A percentile compares a stretch with the other conserved stretches of the same genome.
These are phyloP conservation scores for Lycocorax pyrrhopterus DNA, from an alignment of 2,113 vertebrate species.

Conservation along the genomic window DNA sequence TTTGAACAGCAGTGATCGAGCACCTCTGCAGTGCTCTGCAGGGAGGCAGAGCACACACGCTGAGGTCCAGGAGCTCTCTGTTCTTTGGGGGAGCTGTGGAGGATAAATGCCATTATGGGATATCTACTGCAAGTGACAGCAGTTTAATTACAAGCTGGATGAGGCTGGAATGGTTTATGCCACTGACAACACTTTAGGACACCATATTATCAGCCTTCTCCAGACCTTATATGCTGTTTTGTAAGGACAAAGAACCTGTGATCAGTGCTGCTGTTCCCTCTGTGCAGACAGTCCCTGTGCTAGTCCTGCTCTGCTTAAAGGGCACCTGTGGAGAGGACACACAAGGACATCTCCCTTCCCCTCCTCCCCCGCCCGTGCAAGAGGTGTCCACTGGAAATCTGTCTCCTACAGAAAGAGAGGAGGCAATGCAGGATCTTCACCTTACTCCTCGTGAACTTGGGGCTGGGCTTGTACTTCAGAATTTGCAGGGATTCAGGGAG, in stretches of 20 bases:
- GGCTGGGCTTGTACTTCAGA: not conserved
- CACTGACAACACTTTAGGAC: not conserved
- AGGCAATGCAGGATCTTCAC: not conserved
- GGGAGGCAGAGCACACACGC: not conserved
- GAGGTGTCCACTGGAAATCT: not conserved
- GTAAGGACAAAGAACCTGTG: not conserved
- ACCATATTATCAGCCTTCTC: not conserved
- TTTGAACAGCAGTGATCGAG: not conserved
- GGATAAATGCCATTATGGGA: not conserved
- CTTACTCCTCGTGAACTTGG: not conserved
- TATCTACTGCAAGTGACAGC: not conserved
- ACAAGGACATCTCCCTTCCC: not conserved
- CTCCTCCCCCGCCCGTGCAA: not conserved
- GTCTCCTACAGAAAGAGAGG: not conserved
- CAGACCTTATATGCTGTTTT: not conserved
- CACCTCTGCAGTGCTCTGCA: not conserved
- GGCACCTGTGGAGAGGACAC: not conserved
- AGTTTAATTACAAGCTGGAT: constrained; percentile 46
- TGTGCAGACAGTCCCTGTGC: not conserved
- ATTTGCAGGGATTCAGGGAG: not conserved
- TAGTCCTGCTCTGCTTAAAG: not conserved
- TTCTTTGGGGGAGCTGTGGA: not conserved
- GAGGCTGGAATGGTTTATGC: not conserved
- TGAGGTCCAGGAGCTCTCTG: not conserved
- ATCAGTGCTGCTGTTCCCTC: not conserved